Conservation (phyloP, 2,888 invertebrate genomes). For the Microchrysa polita region DNA sequence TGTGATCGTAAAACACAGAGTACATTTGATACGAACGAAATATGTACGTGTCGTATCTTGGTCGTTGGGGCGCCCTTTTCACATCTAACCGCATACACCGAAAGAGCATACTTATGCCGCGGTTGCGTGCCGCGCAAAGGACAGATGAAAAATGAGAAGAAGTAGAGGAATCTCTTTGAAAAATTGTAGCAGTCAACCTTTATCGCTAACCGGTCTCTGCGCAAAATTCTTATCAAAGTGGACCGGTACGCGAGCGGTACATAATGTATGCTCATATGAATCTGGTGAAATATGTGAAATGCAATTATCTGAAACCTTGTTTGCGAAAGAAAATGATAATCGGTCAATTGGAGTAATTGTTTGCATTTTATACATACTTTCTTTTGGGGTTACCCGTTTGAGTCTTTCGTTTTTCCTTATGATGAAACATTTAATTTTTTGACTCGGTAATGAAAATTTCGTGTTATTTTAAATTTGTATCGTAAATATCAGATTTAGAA, state of each 20-base stretch:
- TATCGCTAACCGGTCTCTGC: constrained; percentile 33
- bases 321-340: constrained; percentile 16
- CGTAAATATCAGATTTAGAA: too few relatives aligned
- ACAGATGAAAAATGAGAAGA: constrained; percentile 41
- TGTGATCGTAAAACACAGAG: neutral
- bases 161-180: constrained; percentile 42
- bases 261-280: neutral
- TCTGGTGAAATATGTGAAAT: constrained; percentile 36
- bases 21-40: neutral
- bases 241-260: constrained; percentile 21
- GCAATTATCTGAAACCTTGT: constrained; percentile 31
- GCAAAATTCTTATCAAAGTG: constrained; percentile 42
- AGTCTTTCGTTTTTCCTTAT: constrained; percentile 42
- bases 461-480: too few relatives aligned
- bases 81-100: too few relatives aligned
- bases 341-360: neutral
- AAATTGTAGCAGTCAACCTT: constrained; percentile 40
- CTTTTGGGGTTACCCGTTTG: constrained; percentile 29
- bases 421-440: too few relatives aligned
- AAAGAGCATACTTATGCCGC: neutral
- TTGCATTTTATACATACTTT: constrained; percentile 7
- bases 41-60: too few relatives aligned
- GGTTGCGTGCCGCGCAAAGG: constrained; percentile 5
- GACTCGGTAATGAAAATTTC: too few relatives aligned
- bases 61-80: neutral